phyloP scores from a whole-genome alignment of 2,113 vertebrate species.

The Sprattus sprattus region DNA sequence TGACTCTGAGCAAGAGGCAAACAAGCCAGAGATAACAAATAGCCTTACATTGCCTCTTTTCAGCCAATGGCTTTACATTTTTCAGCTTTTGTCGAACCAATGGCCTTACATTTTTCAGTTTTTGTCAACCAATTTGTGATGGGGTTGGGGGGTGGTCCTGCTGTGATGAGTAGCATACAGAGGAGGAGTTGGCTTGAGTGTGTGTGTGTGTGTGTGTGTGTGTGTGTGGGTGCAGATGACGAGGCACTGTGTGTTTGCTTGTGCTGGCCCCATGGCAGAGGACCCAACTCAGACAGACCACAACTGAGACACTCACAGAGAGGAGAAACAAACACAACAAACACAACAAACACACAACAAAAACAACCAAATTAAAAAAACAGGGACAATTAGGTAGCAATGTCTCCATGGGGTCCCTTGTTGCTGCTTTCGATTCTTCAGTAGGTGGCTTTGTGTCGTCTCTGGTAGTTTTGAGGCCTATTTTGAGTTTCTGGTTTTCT shows the following conservation, averaged over 20 bases:
- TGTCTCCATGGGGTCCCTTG: slow-evolving; percentile 81
- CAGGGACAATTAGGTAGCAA: slow-evolving; percentile 80
- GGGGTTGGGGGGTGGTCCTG: too few species aligned
- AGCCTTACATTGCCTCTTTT: not conserved
- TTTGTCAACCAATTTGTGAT: not conserved
- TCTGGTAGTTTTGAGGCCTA: slow-evolving; percentile 36
- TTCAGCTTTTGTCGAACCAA: slow-evolving; percentile 16
- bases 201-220: not conserved
- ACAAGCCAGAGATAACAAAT: not conserved
- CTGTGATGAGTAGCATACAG: not conserved
- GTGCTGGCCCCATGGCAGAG: slow-evolving; percentile 83
- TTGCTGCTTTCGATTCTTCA: slow-evolving; percentile 86
- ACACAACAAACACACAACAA: slow-evolving; percentile 69
- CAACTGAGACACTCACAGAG: slow-evolving; percentile 76
- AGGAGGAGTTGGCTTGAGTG: not conserved
- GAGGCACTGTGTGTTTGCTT: slow-evolving; percentile 27
- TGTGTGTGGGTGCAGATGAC: not conserved
- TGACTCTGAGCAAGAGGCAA: not conserved
- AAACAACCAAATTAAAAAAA: slow-evolving; percentile 56
- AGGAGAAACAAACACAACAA: slow-evolving; percentile 65
- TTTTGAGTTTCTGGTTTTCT: slow-evolving; percentile 16
- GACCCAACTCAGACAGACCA: slow-evolving; percentile 81
- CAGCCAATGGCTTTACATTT: not conserved
- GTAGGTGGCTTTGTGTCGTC: slow-evolving; percentile 45
- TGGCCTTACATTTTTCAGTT: too few species aligned